Base-by-base conservation (phyloP, 2,797 vertebrate species). In the Syndactyla subalaris region DNA sequence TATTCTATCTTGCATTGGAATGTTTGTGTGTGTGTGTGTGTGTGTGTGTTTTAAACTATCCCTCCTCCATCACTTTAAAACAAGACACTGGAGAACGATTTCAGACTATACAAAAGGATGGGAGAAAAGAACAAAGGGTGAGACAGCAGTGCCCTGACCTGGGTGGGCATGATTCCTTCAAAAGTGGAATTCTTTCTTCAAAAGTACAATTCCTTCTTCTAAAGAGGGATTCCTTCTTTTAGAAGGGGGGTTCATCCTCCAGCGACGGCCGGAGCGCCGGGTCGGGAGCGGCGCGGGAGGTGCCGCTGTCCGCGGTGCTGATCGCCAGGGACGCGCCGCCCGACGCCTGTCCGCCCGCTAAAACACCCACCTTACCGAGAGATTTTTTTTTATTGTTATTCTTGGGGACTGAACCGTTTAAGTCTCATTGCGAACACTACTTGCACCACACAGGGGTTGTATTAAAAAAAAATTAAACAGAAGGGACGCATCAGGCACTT, bases 251-350 rank as follows among this genome's bases (percentile, higher is more conserved):
- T 4, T 57, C 26, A 34, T 8, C 1, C 27, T 7, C 4, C 34
- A 0, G 49, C 43, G 5, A 49, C 14, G 18, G 26, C 17, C 18
- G 39, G 49, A 49, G 45, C 26, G 12, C 61, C n/a, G 61, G 36
- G 34, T 20, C 32, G 55, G 58, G 9, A 4, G 45, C 15, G 2
- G 34, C 14, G 59, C 59, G 23, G 38, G 59, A 7, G 24, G 0
- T 2, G 71, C n/a, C 68, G 94, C 98, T 98, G 97, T 98, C 98
- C 97, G 66, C 70, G 97, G 98, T 98, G 91, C 98, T 98, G 93
- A 96, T 68, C 80, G 52, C 3, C 75, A 5, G 54, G 46, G 43
- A 38, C 9, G 54, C 9, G 8, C 34, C 21, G 46, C 55, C 21
- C 9, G 1, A 1, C 4, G 11, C 2, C 32, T 2, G 24, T 4